Evolutionary conservation across 1,140 invertebrate genomes (phyloP).

Genomic region (Lucilia sericata): DNA sequence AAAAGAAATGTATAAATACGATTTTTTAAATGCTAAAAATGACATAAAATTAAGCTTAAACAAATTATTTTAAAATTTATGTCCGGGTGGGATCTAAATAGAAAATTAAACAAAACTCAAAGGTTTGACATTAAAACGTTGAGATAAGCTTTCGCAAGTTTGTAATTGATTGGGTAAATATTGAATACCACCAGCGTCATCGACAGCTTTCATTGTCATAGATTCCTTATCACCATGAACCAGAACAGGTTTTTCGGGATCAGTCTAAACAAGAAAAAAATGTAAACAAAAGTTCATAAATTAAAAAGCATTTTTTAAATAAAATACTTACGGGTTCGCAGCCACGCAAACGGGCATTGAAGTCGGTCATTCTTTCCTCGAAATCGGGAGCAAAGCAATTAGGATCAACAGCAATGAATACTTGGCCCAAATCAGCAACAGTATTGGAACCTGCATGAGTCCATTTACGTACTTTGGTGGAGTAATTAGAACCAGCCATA

Average conservation of each 20-base stretch:
- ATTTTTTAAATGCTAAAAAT: neutral
- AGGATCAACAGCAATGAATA: slow-evolving; percentile 91
- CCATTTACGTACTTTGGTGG: slow-evolving; percentile 80
- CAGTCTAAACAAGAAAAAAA: slow-evolving; percentile 68
- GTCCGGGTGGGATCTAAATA: neutral
- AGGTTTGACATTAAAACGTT: slow-evolving; percentile 71
- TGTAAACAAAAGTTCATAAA: neutral
- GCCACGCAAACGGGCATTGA: slow-evolving; percentile 72
- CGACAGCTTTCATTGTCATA: slow-evolving; percentile 75
- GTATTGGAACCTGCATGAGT: slow-evolving; percentile 71
- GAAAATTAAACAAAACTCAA: slow-evolving; percentile 65
- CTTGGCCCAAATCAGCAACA: slow-evolving; percentile 87
- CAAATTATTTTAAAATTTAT: neutral
- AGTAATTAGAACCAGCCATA: slow-evolving; percentile 71
- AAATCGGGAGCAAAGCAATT: slow-evolving; percentile 86
- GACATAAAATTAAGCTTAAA: neutral
- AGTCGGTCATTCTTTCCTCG: slow-evolving; percentile 76
- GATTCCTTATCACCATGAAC: slow-evolving; percentile 89
- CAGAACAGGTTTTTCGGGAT: slow-evolving; percentile 76
- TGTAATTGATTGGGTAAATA: slow-evolving; percentile 84
- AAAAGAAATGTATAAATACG: neutral
- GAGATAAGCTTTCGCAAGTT: slow-evolving; percentile 70
- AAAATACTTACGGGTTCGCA: slow-evolving; percentile 67
- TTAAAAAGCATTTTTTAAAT: too few species aligned
- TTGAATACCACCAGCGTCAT: slow-evolving; percentile 78